Percentiles rank a stretch among this genome's conserved stretches.
Conservation (phyloP, 1,140 invertebrate species). For the Pseudachorutes palmiensis region DNA sequence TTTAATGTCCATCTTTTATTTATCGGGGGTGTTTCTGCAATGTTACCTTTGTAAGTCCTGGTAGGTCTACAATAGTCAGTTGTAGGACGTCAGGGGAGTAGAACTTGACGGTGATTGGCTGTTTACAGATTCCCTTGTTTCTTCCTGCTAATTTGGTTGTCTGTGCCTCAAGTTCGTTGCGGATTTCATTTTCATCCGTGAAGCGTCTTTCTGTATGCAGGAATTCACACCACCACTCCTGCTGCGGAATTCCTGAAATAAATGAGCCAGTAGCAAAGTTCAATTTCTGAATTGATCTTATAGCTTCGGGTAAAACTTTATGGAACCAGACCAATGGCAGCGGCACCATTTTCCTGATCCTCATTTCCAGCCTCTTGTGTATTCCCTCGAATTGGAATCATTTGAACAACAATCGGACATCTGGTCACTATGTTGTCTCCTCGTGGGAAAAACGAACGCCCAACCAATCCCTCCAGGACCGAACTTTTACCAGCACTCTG, state of each 20-base stretch:
- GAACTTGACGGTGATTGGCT: background rate
- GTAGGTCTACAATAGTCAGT: constrained; percentile 14
- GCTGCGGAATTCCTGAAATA: background rate
- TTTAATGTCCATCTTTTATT: no score
- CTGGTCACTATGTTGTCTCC: constrained; percentile 96
- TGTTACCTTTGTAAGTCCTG: constrained; percentile 7
- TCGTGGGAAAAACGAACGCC: constrained; percentile 89
- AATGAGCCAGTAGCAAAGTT: no score
- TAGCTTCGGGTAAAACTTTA: no score
- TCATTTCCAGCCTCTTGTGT: background rate
- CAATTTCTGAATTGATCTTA: no score
- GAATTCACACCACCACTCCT: background rate
- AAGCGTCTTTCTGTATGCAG: background rate
- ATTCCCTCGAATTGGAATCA: constrained; percentile 59
- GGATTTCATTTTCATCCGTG: background rate
- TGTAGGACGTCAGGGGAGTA: constrained; percentile 10
- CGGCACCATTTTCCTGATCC: background rate
- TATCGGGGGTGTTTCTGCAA: background rate
- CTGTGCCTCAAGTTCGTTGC: background rate
- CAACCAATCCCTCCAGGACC: constrained; percentile 94
- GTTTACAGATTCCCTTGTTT: background rate
- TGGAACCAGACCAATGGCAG: no score
- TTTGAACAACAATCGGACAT: constrained; percentile 83
- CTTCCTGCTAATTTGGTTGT: background rate
- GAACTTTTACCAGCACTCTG: constrained; percentile 99